A percentile compares a stretch with the other conserved stretches of the same genome.
phyloP scores from a whole-genome alignment of 2,113 vertebrate species.

The Mystacornis crossleyi region DNA sequence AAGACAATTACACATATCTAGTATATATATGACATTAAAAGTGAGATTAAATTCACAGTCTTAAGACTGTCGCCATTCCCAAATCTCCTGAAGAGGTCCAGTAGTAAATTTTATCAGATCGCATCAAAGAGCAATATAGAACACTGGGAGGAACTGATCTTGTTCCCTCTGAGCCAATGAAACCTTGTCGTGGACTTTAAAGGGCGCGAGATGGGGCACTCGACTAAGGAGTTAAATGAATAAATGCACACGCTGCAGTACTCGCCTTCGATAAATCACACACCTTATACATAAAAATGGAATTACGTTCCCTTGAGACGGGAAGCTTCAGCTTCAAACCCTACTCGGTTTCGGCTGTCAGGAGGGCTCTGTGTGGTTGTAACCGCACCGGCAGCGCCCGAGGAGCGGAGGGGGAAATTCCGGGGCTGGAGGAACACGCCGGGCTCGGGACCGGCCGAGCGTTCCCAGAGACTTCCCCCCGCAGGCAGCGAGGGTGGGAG shows the following conservation, averaged over 20 bases:
- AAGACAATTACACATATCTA: neutral
- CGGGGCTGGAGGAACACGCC: fast-evolving
- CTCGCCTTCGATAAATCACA: neutral
- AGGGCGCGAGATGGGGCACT: neutral
- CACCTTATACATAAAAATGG: neutral
- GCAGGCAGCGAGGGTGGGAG: neutral
- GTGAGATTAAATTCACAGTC: neutral
- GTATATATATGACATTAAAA: neutral
- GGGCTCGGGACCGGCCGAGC: neutral
- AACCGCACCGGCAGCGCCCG: neutral
- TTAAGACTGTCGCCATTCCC: neutral
- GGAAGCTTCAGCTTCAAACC: neutral
- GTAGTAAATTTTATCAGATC: neutral
- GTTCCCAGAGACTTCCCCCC: fast-evolving
- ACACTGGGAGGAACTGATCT: neutral
- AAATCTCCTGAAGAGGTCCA: neutral
- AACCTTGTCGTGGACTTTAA: neutral
- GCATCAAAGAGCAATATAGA: neutral
- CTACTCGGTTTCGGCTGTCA: neutral
- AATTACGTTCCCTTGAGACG: neutral
- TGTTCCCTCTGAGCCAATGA: neutral
- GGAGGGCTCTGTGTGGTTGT: neutral
- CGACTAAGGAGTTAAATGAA: neutral
- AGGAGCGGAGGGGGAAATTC: neutral
- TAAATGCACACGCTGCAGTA: neutral